Evolutionary conservation across 1,140 invertebrate genomes (phyloP), one percentile per base, ranked within the genome.

Genomic region (Leptestheria dahalacensis): DNA sequence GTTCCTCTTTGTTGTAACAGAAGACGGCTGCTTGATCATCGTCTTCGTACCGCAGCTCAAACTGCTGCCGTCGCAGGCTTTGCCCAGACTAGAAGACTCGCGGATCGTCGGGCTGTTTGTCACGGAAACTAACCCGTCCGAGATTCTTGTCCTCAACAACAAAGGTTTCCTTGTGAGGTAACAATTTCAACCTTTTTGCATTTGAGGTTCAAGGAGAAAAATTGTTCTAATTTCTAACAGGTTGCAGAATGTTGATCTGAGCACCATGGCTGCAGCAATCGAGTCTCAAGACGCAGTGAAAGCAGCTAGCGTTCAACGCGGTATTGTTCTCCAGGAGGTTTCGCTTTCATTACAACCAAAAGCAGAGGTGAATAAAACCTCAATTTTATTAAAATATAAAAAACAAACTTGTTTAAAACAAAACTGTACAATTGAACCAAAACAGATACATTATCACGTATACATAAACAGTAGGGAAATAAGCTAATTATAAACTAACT

Each of bases 1-100:
- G 6, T 55, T 55, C 28, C 28, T 55, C 12, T 55, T 55, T 29
- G n/a, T 55, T 29, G 26, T 55, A 15, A 26, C 53, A 25, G 53
- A 55, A 41, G 53, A 33, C 20, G 53, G 53, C 2, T 29, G 15
- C 26, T 29, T 55, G 26, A 55, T 20, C 33, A 33, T 29, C 15
- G 21, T 55, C 24, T 55, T 29, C n/a, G 21, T 55, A 21, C 53
- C 53, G 33, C 26, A 29, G 2, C 28, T 26, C 11, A 29, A 29
- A 28, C 26, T 55, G 10, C 25, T 55, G 10, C 26, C 26, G 12
- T 29, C 53, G 15, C 26, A 21, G 26, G 20, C 23, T n/a, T 55
- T 55, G 28, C 53, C 53, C 2, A 55, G 33, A 15, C 33, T 55
- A 12, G 20, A 18, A 2, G 11, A 12, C 3, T 33, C 53, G 18